Evolutionary conservation across 2,888 invertebrate genomes (phyloP), one percentile per base, ranked within the genome.

Genomic region (Campaea margaritaria): DNA sequence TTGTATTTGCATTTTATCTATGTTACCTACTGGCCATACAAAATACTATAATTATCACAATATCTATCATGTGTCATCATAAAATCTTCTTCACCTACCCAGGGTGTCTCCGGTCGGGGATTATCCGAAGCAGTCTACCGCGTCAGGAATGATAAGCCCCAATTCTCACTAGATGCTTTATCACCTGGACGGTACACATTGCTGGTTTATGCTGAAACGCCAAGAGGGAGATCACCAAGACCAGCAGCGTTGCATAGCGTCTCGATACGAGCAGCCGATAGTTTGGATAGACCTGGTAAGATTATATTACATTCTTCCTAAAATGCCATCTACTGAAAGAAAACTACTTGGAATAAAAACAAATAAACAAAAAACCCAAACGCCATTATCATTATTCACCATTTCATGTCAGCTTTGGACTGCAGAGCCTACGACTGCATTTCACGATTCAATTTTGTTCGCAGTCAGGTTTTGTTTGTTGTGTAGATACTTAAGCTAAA

Each of bases 121-220:
- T 82, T 93, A 38, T 89, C 86, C 0, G 88, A 94, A 76, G 94
- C 95, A 69, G 89, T 96, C 58, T 94, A 94, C 82, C 86, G 95
- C 73, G 93, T 94, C 74, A 89, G 95, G 80, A 93, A 95, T 83
- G 91, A 93, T 38, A 90, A 91, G 62, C 96, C 96, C 0, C 94
- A 94, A 71, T 96, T 96, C 76, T 93, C 95, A 46, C 90, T 97
- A 58, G 95, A 95, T 78, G 95, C 95, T 68, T 91, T 97, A 60
- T 94, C 96, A 58, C 95, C 97, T 14, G 96, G 96, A 51, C 94
- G 94, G 69, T 97, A 97, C 87, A 96, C 96, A 78, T 93, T 97
- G 67, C 93, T 95, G 66, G 95, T 97, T 31, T 97, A 96, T 82
- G 96, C 97, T 15, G 96, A 96, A 70, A 97, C 97, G 72, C 95